Evolutionary conservation across 1,140 invertebrate genomes (phyloP), one percentile per base, ranked within the genome.

Genomic region (Schlechtendalia chinensis): DNA sequence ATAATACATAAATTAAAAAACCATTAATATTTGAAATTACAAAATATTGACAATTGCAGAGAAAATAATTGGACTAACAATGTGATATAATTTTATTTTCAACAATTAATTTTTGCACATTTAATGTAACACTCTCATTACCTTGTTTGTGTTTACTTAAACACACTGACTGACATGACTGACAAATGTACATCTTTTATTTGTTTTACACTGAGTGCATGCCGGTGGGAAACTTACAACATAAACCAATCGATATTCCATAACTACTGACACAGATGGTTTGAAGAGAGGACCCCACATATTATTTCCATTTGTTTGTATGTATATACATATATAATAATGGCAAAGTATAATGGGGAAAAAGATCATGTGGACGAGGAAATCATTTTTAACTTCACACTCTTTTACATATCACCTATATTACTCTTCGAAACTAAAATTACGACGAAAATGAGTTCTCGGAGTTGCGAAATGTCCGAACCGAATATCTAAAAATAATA

Each of bases 221-320:
- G 32, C 32, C 0, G 3, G 8, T 12, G 19, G 47, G 17, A 22
- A 67, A 67, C n/a, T 22, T 50, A 50, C 63, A 69, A 50, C 32
- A 39, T 24, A 27, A 50, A 50, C 67, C 22, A 69, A 8, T 69
- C 6, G 12, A 47, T 39, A 39, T 58, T 22, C n/a, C 16, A 14
- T 50, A 22, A 69, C 6, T 50, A 39, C 39, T 17, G 39, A 69
- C 45, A 69, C 67, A 69, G 39, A 69, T 69, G 67, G 45, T 69
- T 50, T 16, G 12, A 39, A 47, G 39, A 67, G 14, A 69, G n/a
- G n/a, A n/a, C n/a, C n/a, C 22, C 22, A 17, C 27, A 39, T 39
- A 39, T 39, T 39, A 5, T 50, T 50, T 6, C 14, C 6, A 22
- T n/a, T n/a, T n/a, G n/a, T n/a, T n/a, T n/a, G n/a, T n/a, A n/a